Percentiles rank a stretch among this genome's conserved stretches.
phyloP scores from a whole-genome alignment of 1,140 invertebrate species.

The Euglossa dilemma region DNA sequence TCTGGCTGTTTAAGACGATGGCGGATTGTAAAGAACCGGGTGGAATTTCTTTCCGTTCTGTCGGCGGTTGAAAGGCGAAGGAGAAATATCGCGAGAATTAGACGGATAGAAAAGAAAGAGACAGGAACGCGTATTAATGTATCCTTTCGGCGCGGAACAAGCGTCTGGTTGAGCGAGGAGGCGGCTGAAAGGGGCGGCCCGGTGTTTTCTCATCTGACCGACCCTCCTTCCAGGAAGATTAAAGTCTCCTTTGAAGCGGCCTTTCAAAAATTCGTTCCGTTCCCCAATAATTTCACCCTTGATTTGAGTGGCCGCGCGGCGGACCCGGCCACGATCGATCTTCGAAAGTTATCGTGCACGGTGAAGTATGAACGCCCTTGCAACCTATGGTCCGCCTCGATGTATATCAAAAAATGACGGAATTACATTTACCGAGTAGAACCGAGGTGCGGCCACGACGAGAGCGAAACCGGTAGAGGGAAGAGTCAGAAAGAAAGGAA shows the following conservation, averaged over 20 bases:
- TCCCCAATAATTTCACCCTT: constrained; percentile 41
- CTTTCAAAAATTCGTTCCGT: constrained; percentile 40
- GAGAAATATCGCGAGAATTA: background rate
- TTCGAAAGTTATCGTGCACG: constrained; percentile 13
- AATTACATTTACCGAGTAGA: too few relatives aligned
- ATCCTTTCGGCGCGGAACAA: constrained; percentile 23
- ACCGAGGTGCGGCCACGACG: too few relatives aligned
- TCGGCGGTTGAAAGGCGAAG: background rate
- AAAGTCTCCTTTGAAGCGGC: constrained; percentile 46
- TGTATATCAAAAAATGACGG: constrained; percentile 9
- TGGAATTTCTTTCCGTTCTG: background rate
- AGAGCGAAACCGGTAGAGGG: too few relatives aligned
- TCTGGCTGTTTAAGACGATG: background rate
- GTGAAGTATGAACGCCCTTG: background rate
- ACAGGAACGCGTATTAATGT: constrained; percentile 40
- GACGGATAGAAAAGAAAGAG: background rate
- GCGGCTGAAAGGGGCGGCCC: background rate
- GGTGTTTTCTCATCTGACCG: constrained; percentile 32
- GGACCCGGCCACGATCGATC: constrained; percentile 1
- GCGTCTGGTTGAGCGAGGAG: constrained; percentile 8
- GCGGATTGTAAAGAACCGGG: background rate
- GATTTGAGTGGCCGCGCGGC: constrained; percentile 37
- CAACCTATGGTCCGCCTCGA: background rate
- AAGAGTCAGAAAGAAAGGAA: too few relatives aligned
- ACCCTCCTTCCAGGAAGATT: constrained; percentile 39